A percentile compares a stretch with the other conserved stretches of the same genome.
These are phyloP conservation scores for Drosophila bocki DNA, from an alignment of 1,140 invertebrate genomes.

Conservation along the genomic window DNA sequence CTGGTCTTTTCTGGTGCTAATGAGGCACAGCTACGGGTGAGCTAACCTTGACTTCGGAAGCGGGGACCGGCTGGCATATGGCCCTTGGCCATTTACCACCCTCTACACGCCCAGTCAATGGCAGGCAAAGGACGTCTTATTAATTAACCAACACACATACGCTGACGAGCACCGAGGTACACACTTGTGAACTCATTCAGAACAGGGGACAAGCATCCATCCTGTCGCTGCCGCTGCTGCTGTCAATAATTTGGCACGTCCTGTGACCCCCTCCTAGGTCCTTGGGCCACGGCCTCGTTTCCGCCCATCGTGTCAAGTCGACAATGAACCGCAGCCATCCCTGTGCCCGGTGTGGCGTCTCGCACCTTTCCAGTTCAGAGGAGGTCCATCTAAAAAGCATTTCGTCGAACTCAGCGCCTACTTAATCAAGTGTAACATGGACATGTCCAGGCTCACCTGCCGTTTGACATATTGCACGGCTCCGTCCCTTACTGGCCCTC, in stretches of 20 bases:
- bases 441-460: conserved; percentile 68
- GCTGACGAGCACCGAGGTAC: conserved; percentile 21
- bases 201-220: conserved; percentile 13
- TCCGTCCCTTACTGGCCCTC: background rate
- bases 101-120: background rate
- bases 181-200: conserved; percentile 21
- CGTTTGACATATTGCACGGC: conserved; percentile 60
- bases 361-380: conserved; percentile 34
- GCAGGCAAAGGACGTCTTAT: conserved; percentile 56
- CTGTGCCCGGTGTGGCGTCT: background rate
- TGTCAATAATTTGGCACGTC: conserved; percentile 82
- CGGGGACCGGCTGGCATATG: background rate
- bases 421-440: conserved; percentile 80
- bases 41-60: conserved; percentile 51
- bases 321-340: conserved; percentile 34
- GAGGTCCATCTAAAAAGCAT: conserved; percentile 72
- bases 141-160: conserved; percentile 66
- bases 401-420: conserved; percentile 81
- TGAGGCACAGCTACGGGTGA: conserved; percentile 40
- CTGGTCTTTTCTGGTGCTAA: conserved; percentile 54
- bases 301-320: conserved; percentile 24
- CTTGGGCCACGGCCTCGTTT: background rate
- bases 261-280: conserved; percentile 39
- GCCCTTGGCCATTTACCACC: background rate
- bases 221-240: conserved; percentile 42